Evolutionary conservation across 2,113 vertebrate species (phyloP), one percentile per base, ranked within the genome.

Genomic region (Pyrgilauda ruficollis): DNA sequence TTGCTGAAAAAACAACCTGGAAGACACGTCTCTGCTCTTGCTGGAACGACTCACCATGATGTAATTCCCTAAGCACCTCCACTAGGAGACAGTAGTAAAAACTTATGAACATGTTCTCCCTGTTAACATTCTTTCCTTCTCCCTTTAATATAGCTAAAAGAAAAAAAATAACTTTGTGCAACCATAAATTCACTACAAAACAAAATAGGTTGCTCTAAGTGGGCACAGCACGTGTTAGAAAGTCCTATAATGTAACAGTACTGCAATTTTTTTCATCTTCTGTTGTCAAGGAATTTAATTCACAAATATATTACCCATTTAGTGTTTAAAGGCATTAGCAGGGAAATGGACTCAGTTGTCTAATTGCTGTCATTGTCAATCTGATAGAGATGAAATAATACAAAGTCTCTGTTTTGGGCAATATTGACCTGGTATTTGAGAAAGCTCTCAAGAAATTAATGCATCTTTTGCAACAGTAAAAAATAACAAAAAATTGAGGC

Each of bases 1-100:
- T 96, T 97, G 91, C 75, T 96, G 72, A 77, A 91, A 82, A 90
- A 89, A 94, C 89, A 93, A 74, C 84, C 52, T 12, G 1, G 93
- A 94, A 90, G 74, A 76, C 91, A 88, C 16, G 69, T 90, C 94
- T 93, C 58, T 2, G 16, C 72, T 95, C 91, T 72, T 89, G 85
- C 86, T 97, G 96, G 91, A 96, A 96, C 39, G 0, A 84, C 82
- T 96, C 75, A 90, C 93, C 47, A 95, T 97, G 96, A 97, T 92
- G 97, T 97, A 96, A 97, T 97, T 96, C 97, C 95, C 96, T 15
- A 89, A 78, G 88, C 91, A 76, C 83, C 84, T 94, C 95, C 90
- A 88, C 84, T 84, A 96, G 93, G 90, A 96, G 94, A 96, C 96
- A 97, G 93, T 88, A 96, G 93, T 97, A 97, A 97, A 97, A 96